phyloP scores from a whole-genome alignment of 1,140 invertebrate genomes.

The Neoseiulus cucumeris region DNA sequence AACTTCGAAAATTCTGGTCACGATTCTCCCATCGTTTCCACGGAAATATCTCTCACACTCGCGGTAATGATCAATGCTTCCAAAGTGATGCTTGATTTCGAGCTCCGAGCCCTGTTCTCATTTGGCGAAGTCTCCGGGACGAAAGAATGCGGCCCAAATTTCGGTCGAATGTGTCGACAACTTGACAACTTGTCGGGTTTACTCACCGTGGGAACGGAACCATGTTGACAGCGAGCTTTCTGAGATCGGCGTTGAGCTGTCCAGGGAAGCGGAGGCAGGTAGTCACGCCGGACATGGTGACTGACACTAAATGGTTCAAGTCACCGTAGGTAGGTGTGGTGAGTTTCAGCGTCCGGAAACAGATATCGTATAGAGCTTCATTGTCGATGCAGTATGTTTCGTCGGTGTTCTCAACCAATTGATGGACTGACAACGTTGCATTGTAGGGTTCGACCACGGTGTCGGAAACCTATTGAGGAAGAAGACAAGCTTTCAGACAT shows the following conservation, averaged over 20 bases:
- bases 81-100: too few species aligned
- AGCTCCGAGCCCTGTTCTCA: too few species aligned
- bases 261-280: slow-evolving; percentile 42
- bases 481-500: not conserved
- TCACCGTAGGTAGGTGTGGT: slow-evolving; percentile 33
- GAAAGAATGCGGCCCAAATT: too few species aligned
- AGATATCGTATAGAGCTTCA: slow-evolving; percentile 32
- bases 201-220: slow-evolving; percentile 62
- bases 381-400: slow-evolving; percentile 33
- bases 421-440: slow-evolving; percentile 30
- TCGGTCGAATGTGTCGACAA: too few species aligned
- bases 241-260: slow-evolving; percentile 53
- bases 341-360: slow-evolving; percentile 29
- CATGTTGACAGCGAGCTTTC: slow-evolving; percentile 91
- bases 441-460: slow-evolving; percentile 36
- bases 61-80: too few species aligned
- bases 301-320: slow-evolving; percentile 33
- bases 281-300: slow-evolving; percentile 38
- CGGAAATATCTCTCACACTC: too few species aligned
- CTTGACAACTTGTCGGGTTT: slow-evolving; percentile 35
- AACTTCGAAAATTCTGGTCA: slow-evolving; percentile 21
- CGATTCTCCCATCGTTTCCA: too few species aligned
- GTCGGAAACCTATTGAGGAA: slow-evolving; percentile 39
- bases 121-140: too few species aligned
- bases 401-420: slow-evolving; percentile 31